These are phyloP conservation scores for Tokudaia muenninki DNA, from an alignment of 2,797 vertebrate genomes.

Conservation along the genomic window DNA sequence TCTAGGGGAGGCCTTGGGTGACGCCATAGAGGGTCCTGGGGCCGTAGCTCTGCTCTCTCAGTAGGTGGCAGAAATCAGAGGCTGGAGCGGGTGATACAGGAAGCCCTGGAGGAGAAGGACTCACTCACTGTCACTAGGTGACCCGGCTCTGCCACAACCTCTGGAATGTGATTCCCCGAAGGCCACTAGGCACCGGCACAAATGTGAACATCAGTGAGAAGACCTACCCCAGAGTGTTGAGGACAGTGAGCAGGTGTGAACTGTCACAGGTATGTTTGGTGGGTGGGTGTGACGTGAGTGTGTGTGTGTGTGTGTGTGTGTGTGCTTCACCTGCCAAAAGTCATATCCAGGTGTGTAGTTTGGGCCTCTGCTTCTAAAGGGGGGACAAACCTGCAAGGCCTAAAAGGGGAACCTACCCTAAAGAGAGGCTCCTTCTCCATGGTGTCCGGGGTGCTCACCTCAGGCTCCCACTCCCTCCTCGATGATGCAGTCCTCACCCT, in stretches of 20 bases:
- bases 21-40: neutral
- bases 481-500: too few species aligned
- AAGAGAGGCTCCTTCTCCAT: neutral
- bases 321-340: too few species aligned
- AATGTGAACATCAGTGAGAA: too few species aligned
- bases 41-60: neutral
- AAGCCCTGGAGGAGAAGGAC: neutral
- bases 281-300: neutral
- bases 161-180: neutral
- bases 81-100: neutral
- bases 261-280: accelerated
- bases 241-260: neutral
- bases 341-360: neutral
- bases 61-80: neutral
- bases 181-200: neutral
- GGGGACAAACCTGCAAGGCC: neutral
- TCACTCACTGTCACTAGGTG: neutral
- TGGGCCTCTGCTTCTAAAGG: neutral
- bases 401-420: accelerated
- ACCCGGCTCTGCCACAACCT: neutral
- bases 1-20: neutral
- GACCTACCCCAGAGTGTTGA: neutral
- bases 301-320: too few species aligned
- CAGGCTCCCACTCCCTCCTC: neutral
- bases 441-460: accelerated